Conservation (phyloP, 2,113 vertebrate genomes). For the Podilymbus podiceps region DNA sequence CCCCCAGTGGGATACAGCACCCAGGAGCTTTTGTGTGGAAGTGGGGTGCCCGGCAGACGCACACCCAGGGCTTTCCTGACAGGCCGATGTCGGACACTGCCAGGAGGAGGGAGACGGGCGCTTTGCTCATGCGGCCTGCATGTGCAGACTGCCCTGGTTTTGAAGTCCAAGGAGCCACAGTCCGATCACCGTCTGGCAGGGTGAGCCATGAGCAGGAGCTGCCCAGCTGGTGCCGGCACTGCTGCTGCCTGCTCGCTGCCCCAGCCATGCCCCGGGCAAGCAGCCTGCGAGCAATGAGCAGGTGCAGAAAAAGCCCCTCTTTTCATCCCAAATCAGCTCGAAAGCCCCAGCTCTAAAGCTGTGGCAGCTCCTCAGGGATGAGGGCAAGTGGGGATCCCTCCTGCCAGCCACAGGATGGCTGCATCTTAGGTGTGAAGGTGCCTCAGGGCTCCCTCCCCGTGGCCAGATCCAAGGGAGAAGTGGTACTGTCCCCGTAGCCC, state of each 20-base stretch:
- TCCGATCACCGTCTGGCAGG: not conserved
- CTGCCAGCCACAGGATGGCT: not conserved
- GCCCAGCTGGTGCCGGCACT: not conserved
- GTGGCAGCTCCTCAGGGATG: not conserved
- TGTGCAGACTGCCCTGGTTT: not conserved
- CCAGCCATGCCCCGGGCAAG: not conserved
- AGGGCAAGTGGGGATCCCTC: not conserved
- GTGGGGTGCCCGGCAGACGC: accelerated
- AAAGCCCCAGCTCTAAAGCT: not conserved
- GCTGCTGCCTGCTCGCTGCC: not conserved
- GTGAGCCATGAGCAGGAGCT: not conserved
- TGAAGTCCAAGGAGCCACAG: not conserved
- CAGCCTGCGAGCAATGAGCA: accelerated
- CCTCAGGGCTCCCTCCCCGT: not conserved
- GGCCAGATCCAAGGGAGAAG: not conserved
- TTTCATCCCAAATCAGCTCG: not conserved
- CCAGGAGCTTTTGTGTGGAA: not conserved
- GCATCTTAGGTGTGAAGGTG: not conserved
- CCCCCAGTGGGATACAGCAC: not conserved
- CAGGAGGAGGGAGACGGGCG: not conserved
- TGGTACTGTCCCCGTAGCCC: not conserved
- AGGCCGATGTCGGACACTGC: not conserved
- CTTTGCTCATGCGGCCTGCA: not conserved
- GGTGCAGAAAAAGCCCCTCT: not conserved
- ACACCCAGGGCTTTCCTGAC: not conserved